These are phyloP conservation scores for Littorina saxatilis DNA, from an alignment of 1,140 invertebrate genomes.

Conservation along the genomic window DNA sequence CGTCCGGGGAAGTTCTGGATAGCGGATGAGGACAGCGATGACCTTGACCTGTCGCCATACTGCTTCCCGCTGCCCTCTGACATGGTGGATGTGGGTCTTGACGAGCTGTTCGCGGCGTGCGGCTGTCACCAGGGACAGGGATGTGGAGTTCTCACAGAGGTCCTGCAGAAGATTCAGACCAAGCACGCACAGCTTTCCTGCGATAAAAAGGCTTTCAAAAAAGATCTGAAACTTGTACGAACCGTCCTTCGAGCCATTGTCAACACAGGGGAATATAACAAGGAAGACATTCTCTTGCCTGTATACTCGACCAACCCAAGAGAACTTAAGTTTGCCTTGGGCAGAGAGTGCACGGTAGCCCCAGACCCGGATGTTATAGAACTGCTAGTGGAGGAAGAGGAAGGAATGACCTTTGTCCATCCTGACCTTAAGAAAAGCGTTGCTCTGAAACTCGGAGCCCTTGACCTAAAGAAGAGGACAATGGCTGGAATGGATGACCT, in stretches of 20 bases:
- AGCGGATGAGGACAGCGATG: not conserved
- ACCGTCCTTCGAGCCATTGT: conserved; percentile 17
- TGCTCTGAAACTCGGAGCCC: conserved; percentile 57
- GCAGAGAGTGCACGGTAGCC: conserved; percentile 48
- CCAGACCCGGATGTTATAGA: conserved; percentile 22
- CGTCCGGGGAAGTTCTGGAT: not conserved
- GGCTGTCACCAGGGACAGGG: conserved; percentile 21
- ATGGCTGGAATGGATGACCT: conserved; percentile 52
- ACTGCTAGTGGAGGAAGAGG: conserved; percentile 41
- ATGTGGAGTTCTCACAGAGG: conserved; percentile 16
- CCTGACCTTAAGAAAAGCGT: conserved; percentile 47
- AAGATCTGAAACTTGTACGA: conserved; percentile 17
- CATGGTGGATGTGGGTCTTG: conserved; percentile 29
- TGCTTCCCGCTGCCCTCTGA: conserved; percentile 40
- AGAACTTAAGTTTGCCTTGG: conserved; percentile 38
- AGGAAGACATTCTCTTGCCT: conserved; percentile 41
- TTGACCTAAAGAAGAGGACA: conserved; percentile 52
- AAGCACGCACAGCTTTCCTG: conserved; percentile 7
- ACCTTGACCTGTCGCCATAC: conserved; percentile 46
- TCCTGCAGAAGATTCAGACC: conserved; percentile 33
- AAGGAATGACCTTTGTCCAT: conserved; percentile 56
- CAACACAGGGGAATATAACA: not conserved
- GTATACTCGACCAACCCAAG: conserved; percentile 29
- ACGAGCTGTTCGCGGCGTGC: conserved; percentile 24
- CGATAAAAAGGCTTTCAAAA: not conserved